Base-by-base conservation (phyloP, 2,888 invertebrate genomes). In the Acleris holmiana region DNA sequence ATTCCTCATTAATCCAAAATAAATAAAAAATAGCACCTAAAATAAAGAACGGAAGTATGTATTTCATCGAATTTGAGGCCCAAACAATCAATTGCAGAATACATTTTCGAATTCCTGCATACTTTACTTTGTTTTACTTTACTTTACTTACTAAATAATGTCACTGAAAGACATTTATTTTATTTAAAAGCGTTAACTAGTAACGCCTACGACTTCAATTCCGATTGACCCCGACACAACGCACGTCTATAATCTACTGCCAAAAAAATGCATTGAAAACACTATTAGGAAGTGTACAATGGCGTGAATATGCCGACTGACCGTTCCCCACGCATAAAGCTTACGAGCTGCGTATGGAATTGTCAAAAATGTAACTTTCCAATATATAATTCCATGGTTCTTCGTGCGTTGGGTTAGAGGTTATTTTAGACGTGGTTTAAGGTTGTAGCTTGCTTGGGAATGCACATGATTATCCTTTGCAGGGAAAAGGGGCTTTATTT, bases 401-500 rank as follows among this genome's bases (percentile, higher is more conserved):
- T 53, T 61, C 18, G 55, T 8, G 23, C 10, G 18, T 48, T 35
- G 29, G 7, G 17, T 19, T 35, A 63, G 49, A 35, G 41, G 46
- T 40, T 29, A 51, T 50, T 63, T 46, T 59, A 10, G 67, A 2
- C 19, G 17, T 54, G 57, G 35, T 51, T n/a, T 40, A 21, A 13
- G 10, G 35, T 51, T 40, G 53, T 29, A 48, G 53, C 55, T 67
- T 66, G 53, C 55, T 67, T 66, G 67, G 68, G 71, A 71, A 71
- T 71, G 73, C 73, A 71, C 69, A 75, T 76, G 76, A 82, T 82
- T 79, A 83, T 83, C 80, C 80, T 73, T 72, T 72, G 76, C 76
- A 76, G 74, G 71, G 71, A 73, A 74, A 76, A 71, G 80, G 84
- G 84, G 87, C 80, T 86, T 85, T 78, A 81, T 73, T 89, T 73